Conservation (phyloP, 2,113 vertebrate species). For the Neopipo cinnamomea region DNA sequence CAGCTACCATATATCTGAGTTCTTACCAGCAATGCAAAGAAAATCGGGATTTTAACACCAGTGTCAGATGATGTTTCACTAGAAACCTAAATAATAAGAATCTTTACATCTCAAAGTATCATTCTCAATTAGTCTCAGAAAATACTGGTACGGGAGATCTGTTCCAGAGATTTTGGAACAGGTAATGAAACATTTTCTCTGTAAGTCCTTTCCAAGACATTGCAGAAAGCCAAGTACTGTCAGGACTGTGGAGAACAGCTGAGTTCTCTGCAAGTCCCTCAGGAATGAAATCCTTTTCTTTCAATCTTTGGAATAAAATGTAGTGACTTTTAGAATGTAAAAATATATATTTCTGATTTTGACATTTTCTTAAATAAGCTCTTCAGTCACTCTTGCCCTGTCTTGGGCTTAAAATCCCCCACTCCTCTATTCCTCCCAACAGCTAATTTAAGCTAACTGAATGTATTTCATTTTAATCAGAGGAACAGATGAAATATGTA, state of each 20-base stretch:
- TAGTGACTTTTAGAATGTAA: neutral
- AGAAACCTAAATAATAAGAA: neutral
- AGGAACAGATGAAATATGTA: neutral
- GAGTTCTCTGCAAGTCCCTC: neutral
- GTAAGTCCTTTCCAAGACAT: neutral
- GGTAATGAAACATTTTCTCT: neutral
- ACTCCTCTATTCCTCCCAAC: neutral
- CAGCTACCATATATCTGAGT: neutral
- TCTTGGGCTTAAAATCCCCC: neutral
- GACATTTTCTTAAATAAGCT: neutral
- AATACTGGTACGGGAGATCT: neutral
- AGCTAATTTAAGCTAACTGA: neutral
- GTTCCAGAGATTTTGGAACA: neutral
- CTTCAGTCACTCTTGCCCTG: neutral
- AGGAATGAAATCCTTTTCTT: neutral
- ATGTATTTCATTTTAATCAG: neutral
- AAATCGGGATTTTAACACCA: neutral
- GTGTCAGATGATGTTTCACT: neutral
- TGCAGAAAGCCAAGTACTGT: neutral
- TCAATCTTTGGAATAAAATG: neutral
- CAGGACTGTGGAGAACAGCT: neutral
- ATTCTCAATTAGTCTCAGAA: neutral
- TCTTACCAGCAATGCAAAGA: neutral
- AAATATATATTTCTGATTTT: neutral
- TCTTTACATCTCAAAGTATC: neutral